Evolutionary conservation across 2,797 vertebrate species (phyloP).

Genomic region (Alectoris magna): DNA sequence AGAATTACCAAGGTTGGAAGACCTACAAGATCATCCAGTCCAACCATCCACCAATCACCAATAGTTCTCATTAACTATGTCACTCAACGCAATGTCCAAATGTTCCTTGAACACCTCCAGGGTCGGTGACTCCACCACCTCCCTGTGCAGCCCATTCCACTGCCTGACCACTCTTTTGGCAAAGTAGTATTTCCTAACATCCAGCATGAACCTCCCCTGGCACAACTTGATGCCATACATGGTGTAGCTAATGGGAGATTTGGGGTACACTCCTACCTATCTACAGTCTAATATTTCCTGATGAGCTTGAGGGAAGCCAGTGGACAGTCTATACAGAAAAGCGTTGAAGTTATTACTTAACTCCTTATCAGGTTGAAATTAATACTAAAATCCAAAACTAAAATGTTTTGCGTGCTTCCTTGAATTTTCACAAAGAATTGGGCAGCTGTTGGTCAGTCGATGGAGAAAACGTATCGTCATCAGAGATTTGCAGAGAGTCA

Average conservation of each 20-base stretch:
- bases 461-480: background rate
- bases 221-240: no score
- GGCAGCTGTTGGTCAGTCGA: background rate
- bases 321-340: background rate
- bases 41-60: no score
- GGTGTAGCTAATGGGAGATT: background rate
- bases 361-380: background rate
- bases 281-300: background rate
- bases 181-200: no score
- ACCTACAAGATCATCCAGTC: no score
- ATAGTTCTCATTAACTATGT: no score
- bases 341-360: background rate
- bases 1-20: no score
- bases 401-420: background rate
- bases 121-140: no score
- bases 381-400: background rate
- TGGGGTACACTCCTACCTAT: background rate
- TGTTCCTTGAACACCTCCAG: no score
- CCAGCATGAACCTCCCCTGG: no score
- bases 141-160: no score
- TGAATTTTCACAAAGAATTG: background rate
- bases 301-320: background rate
- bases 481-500: background rate
- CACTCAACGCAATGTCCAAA: no score
- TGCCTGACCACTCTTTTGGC: no score